A percentile compares a stretch with the other conserved stretches of the same genome.
These are phyloP conservation scores for Myotis daubentonii DNA, from an alignment of 2,797 vertebrate genomes.

Conservation along the genomic window DNA sequence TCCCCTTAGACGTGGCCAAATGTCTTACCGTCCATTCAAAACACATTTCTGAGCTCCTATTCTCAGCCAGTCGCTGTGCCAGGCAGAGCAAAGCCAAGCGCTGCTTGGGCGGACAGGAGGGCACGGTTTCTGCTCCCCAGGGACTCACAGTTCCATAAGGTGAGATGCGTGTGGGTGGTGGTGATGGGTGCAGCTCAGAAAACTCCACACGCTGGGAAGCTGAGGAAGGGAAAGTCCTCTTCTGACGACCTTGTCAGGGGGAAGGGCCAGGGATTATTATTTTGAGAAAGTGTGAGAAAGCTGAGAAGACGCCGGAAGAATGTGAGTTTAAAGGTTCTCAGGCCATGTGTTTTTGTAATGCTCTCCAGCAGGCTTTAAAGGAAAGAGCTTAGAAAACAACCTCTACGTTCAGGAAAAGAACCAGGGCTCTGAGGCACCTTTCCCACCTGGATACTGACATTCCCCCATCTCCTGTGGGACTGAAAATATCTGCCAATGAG, in stretches of 20 bases:
- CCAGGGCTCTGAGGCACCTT: not conserved
- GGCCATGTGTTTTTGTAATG: not conserved
- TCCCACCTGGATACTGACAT: not conserved
- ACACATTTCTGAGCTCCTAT: not conserved
- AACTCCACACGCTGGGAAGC: not conserved
- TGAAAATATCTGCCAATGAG: not conserved
- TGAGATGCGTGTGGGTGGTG: accelerated
- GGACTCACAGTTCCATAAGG: accelerated
- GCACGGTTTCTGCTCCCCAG: not conserved
- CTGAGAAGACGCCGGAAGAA: not conserved
- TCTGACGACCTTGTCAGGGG: not conserved
- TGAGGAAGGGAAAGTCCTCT: not conserved
- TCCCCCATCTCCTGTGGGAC: accelerated
- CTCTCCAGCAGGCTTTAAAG: not conserved
- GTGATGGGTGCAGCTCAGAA: not conserved
- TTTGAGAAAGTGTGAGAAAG: not conserved
- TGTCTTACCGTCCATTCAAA: not conserved
- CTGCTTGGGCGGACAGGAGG: accelerated
- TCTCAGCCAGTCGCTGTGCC: not conserved
- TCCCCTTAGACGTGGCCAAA: not conserved
- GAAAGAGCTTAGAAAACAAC: not conserved
- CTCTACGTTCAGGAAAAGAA: not conserved
- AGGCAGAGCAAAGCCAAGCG: accelerated
- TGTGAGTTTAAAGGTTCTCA: not conserved
- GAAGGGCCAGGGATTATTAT: not conserved